phyloP scores from a whole-genome alignment of 1,140 invertebrate species.

The Conus ventricosus region DNA sequence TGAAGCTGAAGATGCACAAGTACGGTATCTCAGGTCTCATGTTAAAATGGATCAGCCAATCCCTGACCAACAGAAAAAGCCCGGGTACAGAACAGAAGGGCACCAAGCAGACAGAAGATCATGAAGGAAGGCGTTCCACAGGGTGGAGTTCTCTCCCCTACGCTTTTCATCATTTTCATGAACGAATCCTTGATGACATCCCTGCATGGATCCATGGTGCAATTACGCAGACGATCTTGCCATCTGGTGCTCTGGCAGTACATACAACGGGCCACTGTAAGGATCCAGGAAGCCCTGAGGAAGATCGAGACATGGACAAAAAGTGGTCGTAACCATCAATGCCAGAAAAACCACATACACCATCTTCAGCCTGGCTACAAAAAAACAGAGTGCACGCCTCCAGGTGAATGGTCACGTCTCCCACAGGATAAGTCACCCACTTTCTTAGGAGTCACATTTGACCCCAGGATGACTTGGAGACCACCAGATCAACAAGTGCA shows the following conservation, averaged over 20 bases:
- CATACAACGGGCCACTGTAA: conserved; percentile 4
- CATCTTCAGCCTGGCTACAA: conserved; percentile 23
- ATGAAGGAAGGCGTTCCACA: conserved; percentile 34
- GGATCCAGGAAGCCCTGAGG: conserved; percentile 33
- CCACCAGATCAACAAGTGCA: conserved; percentile 12
- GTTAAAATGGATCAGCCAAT: conserved; percentile 24
- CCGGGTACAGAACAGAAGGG: conserved; percentile 10
- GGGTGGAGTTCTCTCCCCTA: conserved; percentile 40
- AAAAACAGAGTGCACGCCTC: background rate
- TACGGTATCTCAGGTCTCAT: conserved; percentile 9
- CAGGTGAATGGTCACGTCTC: background rate
- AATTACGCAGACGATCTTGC: conserved; percentile 29
- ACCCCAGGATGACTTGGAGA: conserved; percentile 13
- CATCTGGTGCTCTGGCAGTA: conserved; percentile 10
- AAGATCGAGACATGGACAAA: conserved; percentile 24
- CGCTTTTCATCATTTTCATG: conserved; percentile 45
- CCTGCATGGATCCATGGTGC: conserved; percentile 1
- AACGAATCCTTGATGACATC: background rate
- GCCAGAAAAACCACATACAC: conserved; percentile 17
- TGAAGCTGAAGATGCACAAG: background rate
- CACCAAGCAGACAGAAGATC: conserved; percentile 18
- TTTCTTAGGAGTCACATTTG: conserved; percentile 30
- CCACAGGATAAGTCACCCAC: conserved; percentile 1
- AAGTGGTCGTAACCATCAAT: conserved; percentile 22
- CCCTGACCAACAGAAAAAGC: conserved; percentile 32